Percentiles rank a stretch among this genome's conserved stretches.
Evolutionary conservation across 2,113 vertebrate genomes (phyloP).

Genomic region (Candoia aspera): DNA sequence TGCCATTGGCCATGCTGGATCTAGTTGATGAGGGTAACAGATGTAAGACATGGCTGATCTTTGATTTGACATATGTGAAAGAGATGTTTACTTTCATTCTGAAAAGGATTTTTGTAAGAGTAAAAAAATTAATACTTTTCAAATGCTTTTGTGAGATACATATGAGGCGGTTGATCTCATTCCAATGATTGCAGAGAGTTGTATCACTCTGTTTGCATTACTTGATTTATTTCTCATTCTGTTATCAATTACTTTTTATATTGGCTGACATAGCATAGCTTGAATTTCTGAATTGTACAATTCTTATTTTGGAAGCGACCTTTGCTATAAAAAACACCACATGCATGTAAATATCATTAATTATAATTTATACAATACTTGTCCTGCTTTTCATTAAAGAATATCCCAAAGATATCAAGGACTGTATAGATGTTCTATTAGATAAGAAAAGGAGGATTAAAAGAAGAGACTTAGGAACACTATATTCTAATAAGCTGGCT

Average conservation of each 20-base stretch:
- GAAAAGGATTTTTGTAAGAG: neutral
- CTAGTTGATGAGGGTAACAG: neutral
- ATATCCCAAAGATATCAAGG: neutral
- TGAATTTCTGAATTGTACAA: neutral
- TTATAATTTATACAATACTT: neutral
- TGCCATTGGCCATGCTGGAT: neutral
- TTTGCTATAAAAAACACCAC: neutral
- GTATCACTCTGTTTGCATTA: neutral
- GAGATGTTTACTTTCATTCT: neutral
- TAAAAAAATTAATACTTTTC: neutral
- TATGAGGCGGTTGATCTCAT: neutral
- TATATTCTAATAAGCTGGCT: neutral
- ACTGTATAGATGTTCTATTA: neutral
- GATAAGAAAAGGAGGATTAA: neutral
- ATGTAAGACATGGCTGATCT: neutral
- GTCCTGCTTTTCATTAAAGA: neutral
- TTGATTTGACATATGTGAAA: neutral
- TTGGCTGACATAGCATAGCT: neutral
- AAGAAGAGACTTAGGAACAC: neutral
- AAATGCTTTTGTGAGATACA: neutral
- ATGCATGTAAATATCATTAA: neutral
- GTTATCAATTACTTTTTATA: neutral
- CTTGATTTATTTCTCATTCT: neutral
- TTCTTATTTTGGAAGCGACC: neutral
- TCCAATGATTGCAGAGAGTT: neutral